Evolutionary conservation across 2,888 invertebrate genomes (phyloP), one percentile per base, ranked within the genome.

Genomic region (Caradrina kadenii): DNA sequence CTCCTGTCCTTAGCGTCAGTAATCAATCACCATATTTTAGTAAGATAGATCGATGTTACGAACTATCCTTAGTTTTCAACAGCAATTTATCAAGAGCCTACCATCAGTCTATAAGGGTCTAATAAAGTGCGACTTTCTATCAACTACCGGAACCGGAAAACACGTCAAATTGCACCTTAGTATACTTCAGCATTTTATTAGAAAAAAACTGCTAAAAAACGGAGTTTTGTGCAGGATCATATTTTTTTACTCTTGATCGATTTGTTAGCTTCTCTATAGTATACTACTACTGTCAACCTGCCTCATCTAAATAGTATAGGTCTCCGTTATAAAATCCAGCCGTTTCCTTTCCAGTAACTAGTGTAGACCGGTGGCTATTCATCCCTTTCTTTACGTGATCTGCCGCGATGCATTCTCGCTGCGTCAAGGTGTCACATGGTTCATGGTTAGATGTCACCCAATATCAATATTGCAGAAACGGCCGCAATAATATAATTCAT

Each of bases 11-110:
- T 52, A 7, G 17, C 53, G 31, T 50, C 42, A 39, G 60, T 52
- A 58, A 76, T 76, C 73, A 69, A 77, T 77, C 80, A 79, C 62
- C 26, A 39, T 55, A 39, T 39, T 53, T 58, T 62, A 68, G 50
- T 60, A 67, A 67, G 76, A 68, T 74, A 45, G 50, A 69, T 70
- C 19, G 48, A 48, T 53, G 10, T 26, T 64, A 11, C 26, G 26
- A 64, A 54, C 19, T 52, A 53, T 3, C 53, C 54, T 26, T 39
- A 58, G 60, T 69, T 80, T 66, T 54, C 52, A 66, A 61, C 59
- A 62, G 50, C 54, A 55, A 71, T 80, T 66, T 76, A 66, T 80
- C 66, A 70, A 49, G 17, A 21, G 22, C 53, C 50, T 54, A 13
- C 56, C 21, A 54, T 62, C 50, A 55, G 22, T 56, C 48, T 62